Evolutionary conservation across 2,113 vertebrate species (phyloP), one percentile per base, ranked within the genome.

Genomic region (Charadrius vociferus): DNA sequence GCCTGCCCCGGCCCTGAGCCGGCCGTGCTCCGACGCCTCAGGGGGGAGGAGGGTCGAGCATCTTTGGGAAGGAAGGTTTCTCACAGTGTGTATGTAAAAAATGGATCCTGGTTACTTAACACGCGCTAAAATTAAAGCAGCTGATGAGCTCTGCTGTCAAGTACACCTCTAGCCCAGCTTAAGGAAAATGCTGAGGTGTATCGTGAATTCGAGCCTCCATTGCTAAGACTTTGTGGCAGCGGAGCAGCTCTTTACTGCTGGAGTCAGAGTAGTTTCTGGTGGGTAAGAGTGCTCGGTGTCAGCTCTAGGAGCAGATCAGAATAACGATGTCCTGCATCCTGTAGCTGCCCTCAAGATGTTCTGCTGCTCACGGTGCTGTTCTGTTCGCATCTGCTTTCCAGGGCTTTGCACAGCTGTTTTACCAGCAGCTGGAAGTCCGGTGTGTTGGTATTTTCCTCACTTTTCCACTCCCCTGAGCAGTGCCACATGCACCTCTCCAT

Each of bases 11-110:
- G 67, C 49, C 22, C 49, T 23, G 20, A 49, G 47, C 47, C 20
- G 20, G 47, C 20, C 21, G 47, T 21, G 20, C 12, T 11, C 5
- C 0, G 19, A 2, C 4, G 8, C 19, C 12, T 3, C 5, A 0
- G 12, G 5, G 49, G 30, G 49, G 30, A 1, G 19, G 32, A 24
- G 23, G 1, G 29, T 27, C 12, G 0, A 9, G 17, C 36, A 3
- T 9, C 39, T 43, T 55, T 10, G 11, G 43, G 61, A 47, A 47
- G 37, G 29, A 34, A 86, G 3, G 36, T 52, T 65, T 83, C 39
- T 53, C 12, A 4, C 15, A 5, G 23, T 7, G 2, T 34, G 19
- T 3, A 0, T 7, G 37, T 59, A 4, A n/a, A 59, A 77, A 88
- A 50, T 24, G 19, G 18, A 36, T 45, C 29, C 19, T 4, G 7